A percentile compares a stretch with the other conserved stretches of the same genome.
These are phyloP conservation scores for Phenganax stokvisi DNA, from an alignment of 92 coral and sea anemone species.

Conservation along the genomic window DNA sequence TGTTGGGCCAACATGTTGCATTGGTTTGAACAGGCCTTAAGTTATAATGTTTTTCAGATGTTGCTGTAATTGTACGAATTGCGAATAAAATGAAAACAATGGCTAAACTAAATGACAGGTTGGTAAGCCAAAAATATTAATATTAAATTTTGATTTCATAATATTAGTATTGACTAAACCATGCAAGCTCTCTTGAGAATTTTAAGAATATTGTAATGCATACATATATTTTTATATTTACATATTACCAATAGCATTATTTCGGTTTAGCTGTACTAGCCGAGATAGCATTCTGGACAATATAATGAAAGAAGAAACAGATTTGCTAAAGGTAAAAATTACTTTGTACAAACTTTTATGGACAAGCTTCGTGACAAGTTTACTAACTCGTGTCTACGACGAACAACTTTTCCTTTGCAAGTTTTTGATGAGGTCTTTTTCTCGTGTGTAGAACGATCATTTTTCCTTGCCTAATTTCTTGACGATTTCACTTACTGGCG, in stretches of 20 bases:
- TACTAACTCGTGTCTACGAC: too few species aligned
- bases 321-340: slow-evolving; percentile 16
- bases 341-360: too few species aligned
- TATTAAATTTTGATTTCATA: background rate
- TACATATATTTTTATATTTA: background rate
- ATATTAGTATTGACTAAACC: too few species aligned
- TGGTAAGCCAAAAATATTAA: background rate
- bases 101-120: background rate
- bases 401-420: too few species aligned
- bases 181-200: background rate
- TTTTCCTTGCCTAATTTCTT: too few species aligned
- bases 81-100: slow-evolving; percentile 1
- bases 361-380: too few species aligned
- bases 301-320: slow-evolving; percentile 10
- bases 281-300: background rate
- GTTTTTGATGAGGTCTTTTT: too few species aligned
- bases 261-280: background rate
- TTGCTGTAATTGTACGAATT: slow-evolving; percentile 2
- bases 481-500: too few species aligned
- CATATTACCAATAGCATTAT: background rate
- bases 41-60: background rate
- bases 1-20: too few species aligned
- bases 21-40: background rate
- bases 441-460: too few species aligned
- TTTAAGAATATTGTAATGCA: background rate